phyloP scores from a whole-genome alignment of 2,113 vertebrate species.

The Hydrolagus affinis region DNA sequence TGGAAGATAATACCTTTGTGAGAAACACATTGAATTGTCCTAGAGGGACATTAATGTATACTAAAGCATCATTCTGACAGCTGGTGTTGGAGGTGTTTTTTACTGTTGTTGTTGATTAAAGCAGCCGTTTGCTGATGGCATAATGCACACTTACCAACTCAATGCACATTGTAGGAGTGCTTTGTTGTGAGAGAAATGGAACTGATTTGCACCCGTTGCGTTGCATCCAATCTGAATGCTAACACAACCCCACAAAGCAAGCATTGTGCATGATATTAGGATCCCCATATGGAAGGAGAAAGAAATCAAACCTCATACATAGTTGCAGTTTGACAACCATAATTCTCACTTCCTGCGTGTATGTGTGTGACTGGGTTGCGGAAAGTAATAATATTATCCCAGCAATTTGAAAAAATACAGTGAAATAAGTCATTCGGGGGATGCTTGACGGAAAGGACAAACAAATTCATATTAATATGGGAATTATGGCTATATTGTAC shows the following conservation, averaged over 20 bases:
- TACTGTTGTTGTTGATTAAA: not conserved
- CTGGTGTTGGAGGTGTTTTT: not conserved
- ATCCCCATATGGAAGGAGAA: not conserved
- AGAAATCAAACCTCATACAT: not conserved
- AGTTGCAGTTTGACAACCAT: not conserved
- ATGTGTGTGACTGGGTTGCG: no score
- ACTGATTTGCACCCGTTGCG: not conserved
- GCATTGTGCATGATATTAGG: not conserved
- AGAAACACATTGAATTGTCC: slow-evolving; percentile 7
- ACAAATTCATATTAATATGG: not conserved
- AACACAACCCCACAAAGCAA: not conserved
- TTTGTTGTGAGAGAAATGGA: not conserved
- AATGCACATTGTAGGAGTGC: not conserved
- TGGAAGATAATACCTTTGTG: not conserved
- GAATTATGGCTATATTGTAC: not conserved
- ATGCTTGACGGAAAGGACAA: not conserved
- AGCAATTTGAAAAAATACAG: not conserved
- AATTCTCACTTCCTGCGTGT: not conserved
- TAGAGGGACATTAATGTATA: not conserved
- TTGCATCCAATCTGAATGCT: not conserved
- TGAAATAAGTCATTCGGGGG: not conserved
- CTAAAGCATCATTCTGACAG: not conserved
- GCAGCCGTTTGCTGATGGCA: not conserved
- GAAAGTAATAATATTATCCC: not conserved
- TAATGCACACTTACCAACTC: not conserved